Evolutionary conservation across 1,140 invertebrate genomes (phyloP), one percentile per base, ranked within the genome.

Genomic region (Asobara japonica): DNA sequence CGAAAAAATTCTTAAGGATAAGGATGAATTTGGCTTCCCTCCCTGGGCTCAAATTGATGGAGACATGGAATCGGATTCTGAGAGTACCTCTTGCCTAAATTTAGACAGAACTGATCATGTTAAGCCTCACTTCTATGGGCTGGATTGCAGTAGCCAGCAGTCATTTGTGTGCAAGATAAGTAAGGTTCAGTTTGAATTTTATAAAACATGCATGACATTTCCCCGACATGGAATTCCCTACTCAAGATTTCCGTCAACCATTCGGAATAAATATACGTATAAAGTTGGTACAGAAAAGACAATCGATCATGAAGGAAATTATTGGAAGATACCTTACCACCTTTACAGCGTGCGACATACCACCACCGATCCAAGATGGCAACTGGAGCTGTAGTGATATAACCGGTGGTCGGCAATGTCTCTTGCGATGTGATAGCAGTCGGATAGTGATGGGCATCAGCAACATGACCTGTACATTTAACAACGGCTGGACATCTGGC

Each of bases 81-180:
- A 73, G 8, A 65, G 27, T 45, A 61, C 76, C 3, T 66, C 18
- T n/a, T 82, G 78, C 56, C 69, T 82, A 0, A 82, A 82, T 77
- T 74, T 82, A 22, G 79, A 81, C 62, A 64, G 78, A 20, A 78
- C 27, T 10, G 77, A 79, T 75, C 77, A 81, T 33, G 71, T 76
- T 3, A 78, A 77, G 27, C 69, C 80, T 6, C 74, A 79, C 61
- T 74, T 82, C 29, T 80, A 82, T 20, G 77, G 78, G 11, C 73
- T 81, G 7, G 77, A 82, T 62, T 82, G 80, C 61, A 62, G 65
- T 20, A 80, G 64, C 56, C 78, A 77, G 72, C 79, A 82, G 65
- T 45, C 78, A 10, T 80, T 81, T 56, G 74, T 77, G 18, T 82
- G 80, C 29, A 73, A 77, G 70, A 79, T 77, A 73, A 77, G 79